Evolutionary conservation across 2,888 invertebrate genomes (phyloP).

Genomic region (Spatulosminthurus flaviceps): DNA sequence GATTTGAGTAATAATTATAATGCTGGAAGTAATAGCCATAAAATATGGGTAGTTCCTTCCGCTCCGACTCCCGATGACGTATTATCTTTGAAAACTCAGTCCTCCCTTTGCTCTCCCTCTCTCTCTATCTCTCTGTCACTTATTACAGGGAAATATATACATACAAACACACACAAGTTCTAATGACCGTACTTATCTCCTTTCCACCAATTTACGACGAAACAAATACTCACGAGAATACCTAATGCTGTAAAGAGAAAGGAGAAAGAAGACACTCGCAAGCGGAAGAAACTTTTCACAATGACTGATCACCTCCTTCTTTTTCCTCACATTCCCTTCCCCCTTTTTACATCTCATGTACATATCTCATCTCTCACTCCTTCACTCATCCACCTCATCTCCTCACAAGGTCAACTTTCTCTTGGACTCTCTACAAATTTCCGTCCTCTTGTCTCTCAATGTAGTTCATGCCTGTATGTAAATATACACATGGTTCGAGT

Average conservation of each 20-base stretch:
- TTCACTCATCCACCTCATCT: too few relatives aligned
- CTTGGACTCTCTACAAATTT: too few relatives aligned
- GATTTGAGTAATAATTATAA: not conserved
- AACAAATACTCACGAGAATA: not conserved
- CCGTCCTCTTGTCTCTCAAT: too few relatives aligned
- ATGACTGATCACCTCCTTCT: constrained; percentile 24
- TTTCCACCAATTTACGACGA: constrained; percentile 22
- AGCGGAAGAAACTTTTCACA: constrained; percentile 21
- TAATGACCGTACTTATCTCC: constrained; percentile 14
- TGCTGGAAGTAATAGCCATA: not conserved
- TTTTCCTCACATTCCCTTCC: not conserved
- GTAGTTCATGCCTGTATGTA: too few relatives aligned
- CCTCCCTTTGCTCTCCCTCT: not conserved
- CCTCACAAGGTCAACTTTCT: too few relatives aligned
- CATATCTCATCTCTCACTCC: not conserved
- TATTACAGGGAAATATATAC: not conserved
- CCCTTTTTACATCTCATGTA: not conserved
- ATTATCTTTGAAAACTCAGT: not conserved
- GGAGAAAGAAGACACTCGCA: not conserved
- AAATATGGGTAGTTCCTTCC: not conserved
- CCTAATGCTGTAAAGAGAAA: not conserved
- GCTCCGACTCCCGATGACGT: not conserved
- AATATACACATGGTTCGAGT: too few relatives aligned
- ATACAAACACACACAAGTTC: not conserved
- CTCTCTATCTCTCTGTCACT: too few relatives aligned